These are phyloP conservation scores for Coenobita brevimanus DNA, from an alignment of 1,140 invertebrate genomes.

Conservation along the genomic window DNA sequence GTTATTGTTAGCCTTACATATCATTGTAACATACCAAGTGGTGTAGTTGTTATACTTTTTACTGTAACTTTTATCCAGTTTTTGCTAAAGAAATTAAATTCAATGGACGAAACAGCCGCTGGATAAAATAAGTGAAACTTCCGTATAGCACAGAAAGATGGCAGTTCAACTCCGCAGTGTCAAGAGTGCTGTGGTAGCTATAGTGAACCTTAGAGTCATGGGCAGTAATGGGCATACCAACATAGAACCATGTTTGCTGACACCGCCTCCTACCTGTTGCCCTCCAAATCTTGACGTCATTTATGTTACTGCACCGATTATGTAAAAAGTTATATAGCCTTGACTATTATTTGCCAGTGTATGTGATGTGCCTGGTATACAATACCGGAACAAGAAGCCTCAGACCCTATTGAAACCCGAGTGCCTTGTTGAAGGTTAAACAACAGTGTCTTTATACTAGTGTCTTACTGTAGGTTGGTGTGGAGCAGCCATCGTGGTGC, in stretches of 20 bases:
- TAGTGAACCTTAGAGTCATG: conserved; percentile 50
- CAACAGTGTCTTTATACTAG: conserved; percentile 56
- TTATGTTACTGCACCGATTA: conserved; percentile 43
- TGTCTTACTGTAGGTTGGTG: conserved; percentile 53
- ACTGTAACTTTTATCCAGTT: conserved; percentile 53
- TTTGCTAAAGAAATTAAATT: conserved; percentile 22
- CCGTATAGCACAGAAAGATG: conserved; percentile 8
- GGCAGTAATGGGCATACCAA: conserved; percentile 22
- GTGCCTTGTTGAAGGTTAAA: conserved; percentile 59
- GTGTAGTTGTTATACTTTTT: conserved; percentile 59
- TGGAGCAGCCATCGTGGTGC: conserved; percentile 25
- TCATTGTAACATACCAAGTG: conserved; percentile 66
- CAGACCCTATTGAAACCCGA: conserved; percentile 52
- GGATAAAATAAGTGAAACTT: neutral
- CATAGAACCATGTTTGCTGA: neutral
- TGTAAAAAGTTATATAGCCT: conserved; percentile 20
- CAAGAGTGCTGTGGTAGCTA: conserved; percentile 41
- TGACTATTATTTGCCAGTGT: conserved; percentile 45
- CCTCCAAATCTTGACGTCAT: conserved; percentile 12
- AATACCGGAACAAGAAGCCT: conserved; percentile 41
- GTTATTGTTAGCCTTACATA: conserved; percentile 58
- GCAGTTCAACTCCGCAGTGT: conserved; percentile 11
- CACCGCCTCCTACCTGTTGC: conserved; percentile 8
- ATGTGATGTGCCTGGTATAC: conserved; percentile 56
- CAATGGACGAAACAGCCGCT: conserved; percentile 16